These are phyloP conservation scores for Eumaeus atala DNA, from an alignment of 1,140 invertebrate genomes.

Conservation along the genomic window DNA sequence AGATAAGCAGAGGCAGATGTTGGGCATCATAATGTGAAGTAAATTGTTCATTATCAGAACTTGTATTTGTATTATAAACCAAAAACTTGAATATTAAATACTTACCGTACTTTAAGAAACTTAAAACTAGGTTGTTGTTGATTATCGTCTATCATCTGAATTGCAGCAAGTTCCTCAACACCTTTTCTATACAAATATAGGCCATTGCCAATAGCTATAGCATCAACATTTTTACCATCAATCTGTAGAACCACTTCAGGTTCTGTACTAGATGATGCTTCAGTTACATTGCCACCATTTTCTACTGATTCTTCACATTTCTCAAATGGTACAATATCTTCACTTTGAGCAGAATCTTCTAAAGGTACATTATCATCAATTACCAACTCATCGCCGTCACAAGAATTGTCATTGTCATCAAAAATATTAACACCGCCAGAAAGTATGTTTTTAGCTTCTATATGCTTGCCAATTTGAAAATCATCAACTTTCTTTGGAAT, in stretches of 20 bases:
- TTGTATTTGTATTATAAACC: too few species aligned
- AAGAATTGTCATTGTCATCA: constrained; percentile 70
- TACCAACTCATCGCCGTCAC: constrained; percentile 67
- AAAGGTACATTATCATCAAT: constrained; percentile 61
- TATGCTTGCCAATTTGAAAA: constrained; percentile 63
- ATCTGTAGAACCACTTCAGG: constrained; percentile 67
- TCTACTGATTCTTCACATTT: constrained; percentile 29
- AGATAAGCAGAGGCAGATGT: too few species aligned
- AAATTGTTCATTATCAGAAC: too few species aligned
- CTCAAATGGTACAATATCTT: constrained; percentile 21
- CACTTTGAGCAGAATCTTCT: constrained; percentile 37
- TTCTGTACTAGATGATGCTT: constrained; percentile 45
- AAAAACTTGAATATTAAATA: constrained; percentile 7
- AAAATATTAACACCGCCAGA: constrained; percentile 70
- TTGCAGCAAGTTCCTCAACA: constrained; percentile 59
- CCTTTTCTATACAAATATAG: constrained; percentile 68
- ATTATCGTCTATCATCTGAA: constrained; percentile 59
- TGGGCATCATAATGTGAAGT: too few species aligned
- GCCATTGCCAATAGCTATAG: constrained; percentile 68
- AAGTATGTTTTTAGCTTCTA: constrained; percentile 65
- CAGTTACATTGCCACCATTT: constrained; percentile 21
- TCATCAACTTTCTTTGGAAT: constrained; percentile 53
- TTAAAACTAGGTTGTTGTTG: constrained; percentile 60
- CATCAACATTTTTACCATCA: constrained; percentile 69
- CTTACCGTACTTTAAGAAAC: constrained; percentile 70